Base-by-base conservation (phyloP, 2,113 vertebrate genomes). In the Pontoporia blainvillei region DNA sequence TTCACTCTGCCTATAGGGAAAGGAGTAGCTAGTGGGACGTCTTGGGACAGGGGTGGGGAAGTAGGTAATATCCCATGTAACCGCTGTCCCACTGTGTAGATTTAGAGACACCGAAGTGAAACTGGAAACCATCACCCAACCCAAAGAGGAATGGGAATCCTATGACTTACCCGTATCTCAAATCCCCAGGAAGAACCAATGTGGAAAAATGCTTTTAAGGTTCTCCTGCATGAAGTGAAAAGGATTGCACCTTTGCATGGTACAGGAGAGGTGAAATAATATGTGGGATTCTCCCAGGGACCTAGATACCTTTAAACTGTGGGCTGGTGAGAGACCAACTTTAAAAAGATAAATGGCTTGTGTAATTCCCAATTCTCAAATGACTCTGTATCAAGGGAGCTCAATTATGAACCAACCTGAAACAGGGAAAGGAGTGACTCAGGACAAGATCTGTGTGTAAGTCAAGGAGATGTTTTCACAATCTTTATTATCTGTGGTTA, bases 291-390 rank as follows among this genome's bases (percentile, higher is more conserved):
- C 18, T 54, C 41, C 49, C n/a, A 57, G 10, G 39, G 29, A 71
- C 54, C 52, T 87, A 84, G 61, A 78, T 66, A 73, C 27, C 29
- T 94, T 54, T 62, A 82, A 89, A 95, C 69, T 71, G 9, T 78
- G 39, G 27, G 27, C 81, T 79, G 67, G 25, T 46, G 39, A 75
- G 66, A 95, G 36, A 90, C 18, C 23, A 69, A 21, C 8, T 44
- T 82, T 85, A 29, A 91, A 81, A 92, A 93, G 44, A 41, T 15
- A 89, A 94, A 31, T 78, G 78, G 12, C 29, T 76, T 66, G 8
- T 66, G 4, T 82, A 44, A 89, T 83, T 93, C 82, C 78, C 82
- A 91, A 52, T 39, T 96, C 67, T 75, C 89, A 94, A 79, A 59
- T 18, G 46, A 39, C 76, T 97, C 72, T 67, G 0, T 69, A 41